phyloP scores from a whole-genome alignment of 1,140 invertebrate genomes.

The Drosophila prosaltans region DNA sequence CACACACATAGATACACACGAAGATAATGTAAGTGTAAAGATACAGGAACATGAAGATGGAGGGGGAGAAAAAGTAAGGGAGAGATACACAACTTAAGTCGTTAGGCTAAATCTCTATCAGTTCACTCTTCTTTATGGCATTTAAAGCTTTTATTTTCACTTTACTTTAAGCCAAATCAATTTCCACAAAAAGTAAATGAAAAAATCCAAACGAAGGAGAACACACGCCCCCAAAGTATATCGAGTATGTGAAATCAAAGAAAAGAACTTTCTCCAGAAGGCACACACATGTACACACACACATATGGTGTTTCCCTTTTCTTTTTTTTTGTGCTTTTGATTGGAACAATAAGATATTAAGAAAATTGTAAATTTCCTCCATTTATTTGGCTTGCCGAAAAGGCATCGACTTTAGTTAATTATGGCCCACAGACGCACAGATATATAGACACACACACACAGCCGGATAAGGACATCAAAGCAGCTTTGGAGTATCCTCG shows the following conservation, averaged over 20 bases:
- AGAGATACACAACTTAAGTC: slow-evolving; percentile 5
- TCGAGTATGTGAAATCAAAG: slow-evolving; percentile 46
- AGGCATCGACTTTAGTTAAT: slow-evolving; percentile 54
- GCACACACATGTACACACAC: slow-evolving; percentile 35
- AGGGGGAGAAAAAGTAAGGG: too few relatives aligned
- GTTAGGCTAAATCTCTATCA: neutral
- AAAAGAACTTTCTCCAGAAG: neutral
- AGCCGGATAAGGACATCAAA: slow-evolving; percentile 45
- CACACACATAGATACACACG: slow-evolving; percentile 18
- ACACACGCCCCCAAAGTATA: neutral
- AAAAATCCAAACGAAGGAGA: slow-evolving; percentile 40
- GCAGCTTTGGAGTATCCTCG: slow-evolving; percentile 36
- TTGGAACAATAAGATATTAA: slow-evolving; percentile 12
- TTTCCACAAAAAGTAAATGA: slow-evolving; percentile 28
- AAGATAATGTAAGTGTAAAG: neutral
- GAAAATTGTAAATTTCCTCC: slow-evolving; percentile 45
- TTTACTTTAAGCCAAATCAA: slow-evolving; percentile 6
- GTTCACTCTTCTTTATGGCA: neutral
- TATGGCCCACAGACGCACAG: slow-evolving; percentile 48
- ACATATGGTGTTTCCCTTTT: slow-evolving; percentile 4
- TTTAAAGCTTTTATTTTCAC: slow-evolving; percentile 22
- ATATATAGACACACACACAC: neutral
- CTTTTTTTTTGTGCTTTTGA: neutral
- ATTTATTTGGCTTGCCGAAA: slow-evolving; percentile 42
- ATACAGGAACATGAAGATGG: neutral